Evolutionary conservation across 2,888 invertebrate genomes (phyloP), one percentile per base, ranked within the genome.

Genomic region (Scaptodrosophila latifasciaeformis): DNA sequence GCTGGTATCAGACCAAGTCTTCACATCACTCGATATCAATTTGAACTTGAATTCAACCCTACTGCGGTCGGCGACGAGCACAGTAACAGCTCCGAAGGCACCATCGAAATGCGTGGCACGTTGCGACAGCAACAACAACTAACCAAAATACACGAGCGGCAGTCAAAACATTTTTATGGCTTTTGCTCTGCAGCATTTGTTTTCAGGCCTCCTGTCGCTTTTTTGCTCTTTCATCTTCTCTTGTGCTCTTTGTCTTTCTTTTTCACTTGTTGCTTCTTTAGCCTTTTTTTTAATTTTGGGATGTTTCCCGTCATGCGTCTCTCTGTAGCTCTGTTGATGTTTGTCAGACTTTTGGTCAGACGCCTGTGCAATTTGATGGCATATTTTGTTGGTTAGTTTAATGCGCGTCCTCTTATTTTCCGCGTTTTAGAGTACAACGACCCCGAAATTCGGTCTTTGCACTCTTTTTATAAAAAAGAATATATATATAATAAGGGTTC

Each of bases 321-420:
- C 17, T 6, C 10, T 48, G 37, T 21, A 49, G 51, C 51, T 50
- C 51, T 39, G 42, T 45, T 18, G n/a, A 2, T 52, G n/a, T 44
- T 57, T 39, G 49, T 60, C 17, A 17, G 17, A 15, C 39, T 15
- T n/a, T n/a, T n/a, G n/a, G n/a, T n/a, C 39, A 12, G 17, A 58
- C 39, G 71, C 63, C 71, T 56, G 50, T 70, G 60, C 71, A 70
- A 65, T 78, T 75, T 50, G 65, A 49, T 68, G 66, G 69, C 64
- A 64, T 62, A 66, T 68, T 78, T 66, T 59, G 54, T 52, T 56
- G 54, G 60, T 46, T 37, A 43, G 35, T 5, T 77, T 65, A 65
- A 70, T 71, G 24, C 34, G 74, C 70, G 79, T 75, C 80, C 77
- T 77, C 79, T 75, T 71, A 76, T 76, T 70, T 79, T 76, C 77